phyloP scores from a whole-genome alignment of 2,113 vertebrate species.

The Ranitomeya variabilis region DNA sequence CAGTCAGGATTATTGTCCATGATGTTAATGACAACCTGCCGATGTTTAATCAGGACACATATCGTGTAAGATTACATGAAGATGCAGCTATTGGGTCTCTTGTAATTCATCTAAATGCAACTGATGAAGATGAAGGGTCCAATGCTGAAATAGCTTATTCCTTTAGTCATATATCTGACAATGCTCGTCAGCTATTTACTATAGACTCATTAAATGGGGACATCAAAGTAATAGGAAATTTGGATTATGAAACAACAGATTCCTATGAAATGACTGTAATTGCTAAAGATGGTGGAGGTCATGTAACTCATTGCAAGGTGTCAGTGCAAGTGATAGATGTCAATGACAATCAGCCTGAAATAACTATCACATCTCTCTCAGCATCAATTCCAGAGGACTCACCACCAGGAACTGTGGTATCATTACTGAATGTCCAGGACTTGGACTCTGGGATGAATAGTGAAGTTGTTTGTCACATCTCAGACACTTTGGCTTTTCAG shows the following conservation, averaged over 20 bases:
- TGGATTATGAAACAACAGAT: slow-evolving; percentile 71
- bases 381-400: slow-evolving; percentile 61
- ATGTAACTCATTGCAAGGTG: slow-evolving; percentile 69
- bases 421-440: slow-evolving; percentile 63
- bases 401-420: slow-evolving; percentile 60
- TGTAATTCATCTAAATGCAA: slow-evolving; percentile 64
- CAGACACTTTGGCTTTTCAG: slow-evolving; percentile 59
- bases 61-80: slow-evolving; percentile 63
- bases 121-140: slow-evolving; percentile 69
- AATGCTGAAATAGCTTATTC: slow-evolving; percentile 67
- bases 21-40: slow-evolving; percentile 68
- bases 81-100: slow-evolving; percentile 62
- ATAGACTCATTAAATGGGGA: slow-evolving; percentile 66
- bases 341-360: slow-evolving; percentile 72
- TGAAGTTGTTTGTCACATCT: slow-evolving; percentile 60
- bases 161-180: slow-evolving; percentile 64
- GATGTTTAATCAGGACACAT: slow-evolving; percentile 67
- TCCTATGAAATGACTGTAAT: slow-evolving; percentile 70
- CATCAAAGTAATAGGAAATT: slow-evolving; percentile 62
- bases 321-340: slow-evolving; percentile 69
- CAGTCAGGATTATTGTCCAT: slow-evolving; percentile 65
- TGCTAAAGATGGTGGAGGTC: slow-evolving; percentile 70
- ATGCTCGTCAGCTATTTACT: slow-evolving; percentile 63
- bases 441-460: slow-evolving; percentile 65
- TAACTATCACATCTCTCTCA: slow-evolving; percentile 64